Evolutionary conservation across 2,113 vertebrate genomes (phyloP).

Genomic region (Apeltes quadracus): DNA sequence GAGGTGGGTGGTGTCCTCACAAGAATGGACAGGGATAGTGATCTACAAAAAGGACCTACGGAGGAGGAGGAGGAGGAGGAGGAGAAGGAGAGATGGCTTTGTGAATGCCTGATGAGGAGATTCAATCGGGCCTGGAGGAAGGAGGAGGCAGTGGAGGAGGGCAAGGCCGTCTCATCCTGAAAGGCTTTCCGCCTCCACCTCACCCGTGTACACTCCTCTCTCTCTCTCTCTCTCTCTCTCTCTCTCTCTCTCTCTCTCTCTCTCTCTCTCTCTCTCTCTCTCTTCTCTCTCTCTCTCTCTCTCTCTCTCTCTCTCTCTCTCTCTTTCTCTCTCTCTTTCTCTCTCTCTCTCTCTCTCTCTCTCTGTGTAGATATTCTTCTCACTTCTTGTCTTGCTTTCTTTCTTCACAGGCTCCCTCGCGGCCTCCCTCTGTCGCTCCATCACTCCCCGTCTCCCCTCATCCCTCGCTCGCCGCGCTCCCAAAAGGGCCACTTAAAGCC

Average conservation of each 20-base stretch:
- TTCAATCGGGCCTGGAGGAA: constrained; percentile 55
- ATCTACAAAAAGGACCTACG: constrained; percentile 64
- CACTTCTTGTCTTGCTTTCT: not conserved
- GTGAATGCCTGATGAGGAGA: constrained; percentile 71
- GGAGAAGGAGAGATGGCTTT: constrained; percentile 57
- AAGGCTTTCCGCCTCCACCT: constrained; percentile 36
- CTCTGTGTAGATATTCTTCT: too few species aligned
- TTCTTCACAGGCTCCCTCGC: constrained; percentile 13
- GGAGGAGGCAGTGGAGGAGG: constrained; percentile 15
- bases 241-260: constrained; percentile 12
- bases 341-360: too few species aligned
- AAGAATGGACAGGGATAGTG: constrained; percentile 56
- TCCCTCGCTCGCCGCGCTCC: constrained; percentile 52
- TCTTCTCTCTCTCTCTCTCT: constrained; percentile 9
- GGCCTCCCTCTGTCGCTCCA: constrained; percentile 31
- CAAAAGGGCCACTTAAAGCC: constrained; percentile 73
- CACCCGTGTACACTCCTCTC: constrained; percentile 10
- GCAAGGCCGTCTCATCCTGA: constrained; percentile 41
- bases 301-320: too few species aligned
- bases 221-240: constrained; percentile 25
- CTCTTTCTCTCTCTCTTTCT: too few species aligned
- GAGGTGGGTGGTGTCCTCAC: constrained; percentile 40
- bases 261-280: too few species aligned
- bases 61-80: constrained; percentile 46
- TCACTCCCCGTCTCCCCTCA: constrained; percentile 33